Percentiles rank a stretch among this genome's conserved stretches.
Evolutionary conservation across 2,113 vertebrate species (phyloP).

Genomic region (Misgurnus mizolepis): DNA sequence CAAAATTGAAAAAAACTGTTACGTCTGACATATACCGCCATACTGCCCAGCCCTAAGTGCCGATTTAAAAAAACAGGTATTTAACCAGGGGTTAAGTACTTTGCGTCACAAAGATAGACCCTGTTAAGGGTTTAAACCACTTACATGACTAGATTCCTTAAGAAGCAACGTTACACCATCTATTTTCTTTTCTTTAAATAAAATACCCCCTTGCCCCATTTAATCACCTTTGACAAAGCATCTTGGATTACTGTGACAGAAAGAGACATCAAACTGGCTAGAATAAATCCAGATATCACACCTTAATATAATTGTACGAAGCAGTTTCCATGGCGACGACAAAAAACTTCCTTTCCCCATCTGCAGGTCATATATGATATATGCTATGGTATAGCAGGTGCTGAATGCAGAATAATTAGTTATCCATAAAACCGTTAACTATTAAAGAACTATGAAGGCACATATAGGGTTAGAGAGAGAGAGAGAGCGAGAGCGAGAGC

Average conservation of each 20-base stretch:
- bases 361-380: constrained; percentile 41
- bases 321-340: constrained; percentile 43
- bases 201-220: background rate
- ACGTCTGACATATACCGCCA: too few species aligned
- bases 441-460: background rate
- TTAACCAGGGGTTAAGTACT: too few species aligned
- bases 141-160: background rate
- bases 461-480: background rate
- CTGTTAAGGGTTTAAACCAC: too few species aligned
- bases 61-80: too few species aligned
- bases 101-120: too few species aligned
- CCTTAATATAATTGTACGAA: constrained; percentile 21
- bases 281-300: background rate
- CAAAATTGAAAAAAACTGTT: too few species aligned
- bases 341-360: constrained; percentile 53
- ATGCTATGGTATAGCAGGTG: constrained; percentile 41
- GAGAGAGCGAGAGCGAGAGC: too few species aligned
- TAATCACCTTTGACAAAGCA: background rate
- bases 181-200: background rate
- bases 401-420: constrained; percentile 57
- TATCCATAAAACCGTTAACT: constrained; percentile 67
- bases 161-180: background rate
- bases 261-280: background rate
- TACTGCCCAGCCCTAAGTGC: too few species aligned
- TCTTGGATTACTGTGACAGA: background rate